Evolutionary conservation across 1,140 invertebrate species (phyloP), one percentile per base, ranked within the genome.

Genomic region (Brachionus angularis): DNA sequence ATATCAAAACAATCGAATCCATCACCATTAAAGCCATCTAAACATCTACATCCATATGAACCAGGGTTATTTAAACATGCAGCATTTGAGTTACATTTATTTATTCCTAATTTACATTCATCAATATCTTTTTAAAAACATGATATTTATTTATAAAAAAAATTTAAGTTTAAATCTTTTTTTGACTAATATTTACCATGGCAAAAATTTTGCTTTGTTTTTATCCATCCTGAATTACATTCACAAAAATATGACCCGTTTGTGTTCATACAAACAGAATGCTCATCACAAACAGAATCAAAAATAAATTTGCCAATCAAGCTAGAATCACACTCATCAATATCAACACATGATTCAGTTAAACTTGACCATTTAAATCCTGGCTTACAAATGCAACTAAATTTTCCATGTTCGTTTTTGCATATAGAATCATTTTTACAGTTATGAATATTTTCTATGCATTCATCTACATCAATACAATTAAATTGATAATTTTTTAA

Each of bases 391-490:
- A 36, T n/a, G 18, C 70, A 71, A n/a, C 18, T 42, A 42, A 23
- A 71, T 5, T 29, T 27, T 14, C 50, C 70, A 12, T 29, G 18
- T 16, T 33, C n/a, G 27, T 71, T 71, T 3, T 42, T 36, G 49
- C 70, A 71, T 12, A 46, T 50, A n/a, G 49, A 44, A 31, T 33
- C 27, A 7, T 21, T 34, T 12, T 42, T 23, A 47, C 70, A 71
- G 18, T 71, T 71, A 46, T 71, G 50, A 8, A 16, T n/a, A 47
- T 27, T 27, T n/a, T 52, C 23, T 7, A 2, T 23, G 23, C 70
- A 71, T 58, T 71, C 70, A 61, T 71, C 18, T 34, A 71, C 16
- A 25, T 71, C 70, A 33, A 49, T 14, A 44, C 70, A 71, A 46
- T 47, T 25, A 18, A 5, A 21, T 49, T 14, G n/a, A 18, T 27